Evolutionary conservation across 1,140 invertebrate genomes (phyloP), one percentile per base, ranked within the genome.

Genomic region (Diplogasteroides magnus): DNA sequence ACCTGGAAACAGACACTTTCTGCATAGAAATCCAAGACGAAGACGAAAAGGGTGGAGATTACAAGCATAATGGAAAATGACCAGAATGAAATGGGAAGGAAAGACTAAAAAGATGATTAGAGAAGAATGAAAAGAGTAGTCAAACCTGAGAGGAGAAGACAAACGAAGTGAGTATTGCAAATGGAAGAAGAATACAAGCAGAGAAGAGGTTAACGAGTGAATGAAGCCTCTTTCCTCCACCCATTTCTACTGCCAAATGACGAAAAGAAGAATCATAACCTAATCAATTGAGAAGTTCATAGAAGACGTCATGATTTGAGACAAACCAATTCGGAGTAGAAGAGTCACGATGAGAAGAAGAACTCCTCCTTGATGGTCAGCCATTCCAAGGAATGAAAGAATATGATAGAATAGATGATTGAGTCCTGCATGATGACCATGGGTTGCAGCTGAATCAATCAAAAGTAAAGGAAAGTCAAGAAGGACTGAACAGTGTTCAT

Each of bases 341-440:
- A 86, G 71, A 0, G 86, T 83, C 1, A 85, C 61, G 48, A 84
- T 76, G 31, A 87, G 71, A 23, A 87, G 71, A 6, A 86, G 76
- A 15, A 87, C 84, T 26, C 86, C 86, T 55, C 85, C 86, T 79
- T 85, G 85, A 73, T 86, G 85, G 72, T 86, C 85, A 14, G 85
- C 84, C 64, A 86, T 77, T 31, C 85, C 84, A 76, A 86, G 83
- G 64, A 83, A 78, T 27, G 80, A 81, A n/a, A 85, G 80, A 3
- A 85, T 64, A 76, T 85, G 84, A 70, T 86, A 84, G 73, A 86
- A 86, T 1, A 85, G 64, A 74, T 86, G 84, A 61, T 84, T 82
- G n/a, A 87, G 74, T 25, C 80, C 80, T 61, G 79, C 83, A 64
- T 83, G 80, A 74, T 86, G 85, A 63, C 61, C 65, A 61, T 81